Evolutionary conservation across 2,888 invertebrate genomes (phyloP), one percentile per base, ranked within the genome.

Genomic region (Patella ulyssiponensis): DNA sequence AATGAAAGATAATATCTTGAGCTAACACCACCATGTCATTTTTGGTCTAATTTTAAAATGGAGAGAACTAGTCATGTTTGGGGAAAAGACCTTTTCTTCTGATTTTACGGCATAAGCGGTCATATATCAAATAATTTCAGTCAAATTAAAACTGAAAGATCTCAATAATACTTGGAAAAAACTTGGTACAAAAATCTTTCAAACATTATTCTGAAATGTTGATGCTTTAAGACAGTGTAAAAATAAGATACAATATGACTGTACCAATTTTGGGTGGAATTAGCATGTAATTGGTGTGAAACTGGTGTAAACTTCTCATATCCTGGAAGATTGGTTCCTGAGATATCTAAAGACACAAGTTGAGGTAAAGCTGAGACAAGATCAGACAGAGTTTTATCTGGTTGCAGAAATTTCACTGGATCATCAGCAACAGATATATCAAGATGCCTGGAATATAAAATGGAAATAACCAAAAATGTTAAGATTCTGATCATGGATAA

Each of bases 321-420:
- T 17, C 98, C 97, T 69, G 98, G 97, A 82, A 99, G 93, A 93
- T 99, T 98, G 23, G 98, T 98, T 17, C 98, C 98, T 4, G 98
- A 97, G 89, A 99, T 97, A 92, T 99, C 98, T 86, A 99, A 92
- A 44, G 96, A 96, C 69, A 94, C 94, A 79, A 99, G 92, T 74
- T 94, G 91, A 0, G 96, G 95, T 86, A 99, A 93, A 89, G 93
- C 94, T 74, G 93, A 93, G 15, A 98, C 94, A 58, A 99, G 92
- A 84, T 93, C 93, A 33, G 94, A 93, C 69, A 99, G 92, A 81
- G 94, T 93, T 92, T 95, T 74, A 17, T 83, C 96, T 3, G 96
- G 96, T 85, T 95, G 94, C 56, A 94, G 93, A 91, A 95, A 98
- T 81, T 94, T 94, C 7, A 96, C 96, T 83, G 95, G 94, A 27